A percentile compares a stretch with the other conserved stretches of the same genome.
phyloP scores from a whole-genome alignment of 2,797 vertebrate species.

The Emys orbicularis region DNA sequence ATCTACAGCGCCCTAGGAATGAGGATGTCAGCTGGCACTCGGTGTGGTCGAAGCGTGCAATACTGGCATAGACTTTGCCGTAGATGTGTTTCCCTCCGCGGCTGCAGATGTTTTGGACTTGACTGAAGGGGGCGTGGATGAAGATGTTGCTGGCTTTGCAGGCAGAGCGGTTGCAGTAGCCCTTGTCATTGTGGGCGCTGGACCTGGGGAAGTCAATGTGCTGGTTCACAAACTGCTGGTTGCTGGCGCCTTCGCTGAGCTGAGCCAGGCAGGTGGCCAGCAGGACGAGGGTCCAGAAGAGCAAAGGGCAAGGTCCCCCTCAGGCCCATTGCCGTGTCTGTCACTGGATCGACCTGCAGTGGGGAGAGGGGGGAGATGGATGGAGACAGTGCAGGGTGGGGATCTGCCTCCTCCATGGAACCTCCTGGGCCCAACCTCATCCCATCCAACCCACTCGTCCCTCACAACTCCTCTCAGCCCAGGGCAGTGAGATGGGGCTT shows the following conservation, averaged over 20 bases:
- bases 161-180: slow-evolving; percentile 23
- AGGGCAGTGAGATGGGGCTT: too few relatives aligned
- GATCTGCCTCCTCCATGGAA: too few relatives aligned
- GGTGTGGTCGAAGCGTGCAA: slow-evolving; percentile 51
- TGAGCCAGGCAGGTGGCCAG: background rate
- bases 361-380: too few relatives aligned
- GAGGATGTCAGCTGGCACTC: slow-evolving; percentile 52
- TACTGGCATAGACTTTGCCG: slow-evolving; percentile 66
- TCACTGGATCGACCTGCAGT: too few relatives aligned
- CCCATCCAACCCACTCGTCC: too few relatives aligned
- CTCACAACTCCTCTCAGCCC: too few relatives aligned
- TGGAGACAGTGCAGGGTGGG: too few relatives aligned
- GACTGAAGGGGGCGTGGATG: slow-evolving; percentile 61
- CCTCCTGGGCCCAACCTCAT: too few relatives aligned
- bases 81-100: slow-evolving; percentile 11
- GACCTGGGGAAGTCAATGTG: slow-evolving; percentile 29
- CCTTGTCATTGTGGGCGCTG: background rate
- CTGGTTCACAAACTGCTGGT: slow-evolving; percentile 48
- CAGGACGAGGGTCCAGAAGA: background rate
- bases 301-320: background rate
- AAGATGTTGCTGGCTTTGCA: slow-evolving; percentile 72
- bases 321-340: background rate
- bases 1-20: slow-evolving; percentile 45
- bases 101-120: slow-evolving; percentile 52
- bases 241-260: background rate